Conservation (phyloP, 2,113 vertebrate genomes). For the Beaufortia kweichowensis region DNA sequence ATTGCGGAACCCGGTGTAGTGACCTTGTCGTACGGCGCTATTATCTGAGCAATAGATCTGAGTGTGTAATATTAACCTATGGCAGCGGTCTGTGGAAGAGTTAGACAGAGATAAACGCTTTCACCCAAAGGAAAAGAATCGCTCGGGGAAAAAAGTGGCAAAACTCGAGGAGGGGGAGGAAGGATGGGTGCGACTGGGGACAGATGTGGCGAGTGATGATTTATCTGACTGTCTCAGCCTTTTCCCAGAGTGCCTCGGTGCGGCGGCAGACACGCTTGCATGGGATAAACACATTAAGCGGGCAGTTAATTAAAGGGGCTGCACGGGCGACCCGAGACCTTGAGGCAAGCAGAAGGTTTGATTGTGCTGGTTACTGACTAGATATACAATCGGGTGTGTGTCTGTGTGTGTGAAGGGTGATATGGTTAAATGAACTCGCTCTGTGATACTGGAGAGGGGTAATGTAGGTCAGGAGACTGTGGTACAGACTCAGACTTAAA, state of each 20-base stretch:
- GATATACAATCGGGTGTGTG: conserved; percentile 29
- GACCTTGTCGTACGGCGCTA: conserved; percentile 38
- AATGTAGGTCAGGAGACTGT: conserved; percentile 42
- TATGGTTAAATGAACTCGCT: conserved; percentile 11
- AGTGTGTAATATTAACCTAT: conserved; percentile 46
- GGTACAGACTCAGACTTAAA: not conserved
- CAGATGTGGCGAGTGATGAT: conserved; percentile 72
- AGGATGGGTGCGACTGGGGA: conserved; percentile 49
- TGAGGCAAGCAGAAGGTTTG: conserved; percentile 57
- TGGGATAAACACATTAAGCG: conserved; percentile 77
- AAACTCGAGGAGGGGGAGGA: conserved; percentile 32
- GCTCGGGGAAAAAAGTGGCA: conserved; percentile 18
- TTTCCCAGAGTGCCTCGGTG: conserved; percentile 63
- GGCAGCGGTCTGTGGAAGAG: conserved; percentile 35
- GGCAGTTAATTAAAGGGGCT: conserved; percentile 74
- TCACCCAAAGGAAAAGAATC: conserved; percentile 27
- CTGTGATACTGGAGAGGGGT: conserved; percentile 10
- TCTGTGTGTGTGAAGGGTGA: conserved; percentile 26
- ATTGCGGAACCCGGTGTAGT: conserved; percentile 31
- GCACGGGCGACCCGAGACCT: conserved; percentile 61
- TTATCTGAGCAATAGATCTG: conserved; percentile 45
- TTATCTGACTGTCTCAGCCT: conserved; percentile 71
- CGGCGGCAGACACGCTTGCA: conserved; percentile 63
- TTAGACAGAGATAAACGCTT: conserved; percentile 42
- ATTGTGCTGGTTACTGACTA: conserved; percentile 55